Conservation (phyloP, 2,113 vertebrate genomes). For the Onychostruthus taczanowskii region DNA sequence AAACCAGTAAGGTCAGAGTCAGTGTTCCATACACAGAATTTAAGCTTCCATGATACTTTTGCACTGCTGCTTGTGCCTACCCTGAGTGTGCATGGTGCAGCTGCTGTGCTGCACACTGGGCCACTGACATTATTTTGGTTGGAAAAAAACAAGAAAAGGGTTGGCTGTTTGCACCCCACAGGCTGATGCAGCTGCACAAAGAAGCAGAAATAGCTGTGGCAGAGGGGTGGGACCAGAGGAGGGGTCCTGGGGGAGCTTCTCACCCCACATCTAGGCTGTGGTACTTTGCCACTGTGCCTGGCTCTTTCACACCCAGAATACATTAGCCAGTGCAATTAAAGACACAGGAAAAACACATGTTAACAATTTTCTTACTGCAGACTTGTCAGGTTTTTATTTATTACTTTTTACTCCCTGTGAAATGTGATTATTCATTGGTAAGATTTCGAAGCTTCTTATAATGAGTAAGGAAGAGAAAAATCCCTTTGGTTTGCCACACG, state of each 20-base stretch:
- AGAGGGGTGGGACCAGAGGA: not conserved
- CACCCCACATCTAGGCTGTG: not conserved
- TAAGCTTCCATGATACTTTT: not conserved
- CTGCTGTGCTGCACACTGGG: not conserved
- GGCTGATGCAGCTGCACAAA: not conserved
- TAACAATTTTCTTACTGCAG: constrained; percentile 41
- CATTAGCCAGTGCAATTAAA: not conserved
- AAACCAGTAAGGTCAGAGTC: not conserved
- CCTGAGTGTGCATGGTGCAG: not conserved
- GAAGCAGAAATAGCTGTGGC: not conserved
- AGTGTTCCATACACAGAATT: not conserved
- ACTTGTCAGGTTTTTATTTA: constrained; percentile 38
- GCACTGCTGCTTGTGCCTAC: not conserved
- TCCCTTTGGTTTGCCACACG: not conserved
- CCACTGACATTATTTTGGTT: not conserved
- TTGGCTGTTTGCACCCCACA: not conserved
- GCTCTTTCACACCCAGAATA: not conserved
- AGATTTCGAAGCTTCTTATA: constrained; percentile 13
- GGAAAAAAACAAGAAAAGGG: not conserved
- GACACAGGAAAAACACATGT: not conserved
- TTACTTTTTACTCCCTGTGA: constrained; percentile 34
- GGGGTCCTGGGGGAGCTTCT: not conserved
- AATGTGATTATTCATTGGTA: constrained; percentile 29
- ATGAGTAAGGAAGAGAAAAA: not conserved
- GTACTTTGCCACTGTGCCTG: not conserved